phyloP scores from a whole-genome alignment of 1,140 invertebrate genomes.

The Dufourea novaeangliae region DNA sequence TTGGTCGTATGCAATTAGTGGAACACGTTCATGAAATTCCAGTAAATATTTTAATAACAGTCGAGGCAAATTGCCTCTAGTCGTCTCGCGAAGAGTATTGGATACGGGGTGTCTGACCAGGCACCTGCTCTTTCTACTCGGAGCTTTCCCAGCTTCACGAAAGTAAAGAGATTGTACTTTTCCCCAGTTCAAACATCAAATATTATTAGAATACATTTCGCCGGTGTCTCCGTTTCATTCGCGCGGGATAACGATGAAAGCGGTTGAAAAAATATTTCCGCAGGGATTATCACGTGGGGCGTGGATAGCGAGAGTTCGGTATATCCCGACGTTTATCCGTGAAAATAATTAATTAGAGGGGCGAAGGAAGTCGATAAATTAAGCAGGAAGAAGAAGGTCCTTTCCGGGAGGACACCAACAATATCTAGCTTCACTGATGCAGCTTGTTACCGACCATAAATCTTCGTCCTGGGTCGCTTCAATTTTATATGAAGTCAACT shows the following conservation, averaged over 20 bases:
- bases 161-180: conserved; percentile 15
- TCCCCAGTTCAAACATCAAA: conserved; percentile 23
- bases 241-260: too few species aligned
- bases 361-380: conserved; percentile 47
- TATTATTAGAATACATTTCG: conserved; percentile 14
- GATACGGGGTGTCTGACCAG: too few species aligned
- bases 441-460: conserved; percentile 36
- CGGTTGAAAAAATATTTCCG: conserved; percentile 28
- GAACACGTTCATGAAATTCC: too few species aligned
- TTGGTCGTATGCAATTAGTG: too few species aligned
- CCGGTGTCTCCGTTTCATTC: too few species aligned
- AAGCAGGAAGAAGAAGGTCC: conserved; percentile 41
- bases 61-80: too few species aligned
- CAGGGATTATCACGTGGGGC: conserved; percentile 13
- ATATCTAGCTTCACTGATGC: conserved; percentile 5
- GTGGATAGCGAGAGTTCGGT: not conserved
- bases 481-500: not conserved
- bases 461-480: not conserved
- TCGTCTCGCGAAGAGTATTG: too few species aligned
- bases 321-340: conserved; percentile 24
- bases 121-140: not conserved
- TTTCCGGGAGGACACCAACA: not conserved
- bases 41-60: too few species aligned
- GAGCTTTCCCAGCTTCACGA: not conserved
- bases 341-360: conserved; percentile 50